Evolutionary conservation across 92 coral and sea anemone genomes (phyloP), one percentile per base, ranked within the genome.

Genomic region (Pocillopora meandrina): DNA sequence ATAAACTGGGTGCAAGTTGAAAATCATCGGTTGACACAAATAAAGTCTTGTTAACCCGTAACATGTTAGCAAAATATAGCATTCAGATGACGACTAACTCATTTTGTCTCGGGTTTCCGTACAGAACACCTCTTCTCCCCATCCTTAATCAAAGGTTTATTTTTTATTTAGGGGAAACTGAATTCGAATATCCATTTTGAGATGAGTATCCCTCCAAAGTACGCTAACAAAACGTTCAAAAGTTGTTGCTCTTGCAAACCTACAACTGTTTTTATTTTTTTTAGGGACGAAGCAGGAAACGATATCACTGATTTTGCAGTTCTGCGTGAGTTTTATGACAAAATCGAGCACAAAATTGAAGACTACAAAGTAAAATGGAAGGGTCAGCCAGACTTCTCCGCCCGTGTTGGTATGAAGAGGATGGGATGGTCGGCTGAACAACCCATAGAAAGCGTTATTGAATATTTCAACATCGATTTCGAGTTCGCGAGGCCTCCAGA

Each of bases 391-490:
- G 75, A 71, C 21, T 16, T 71, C 42, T 56, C 75, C 7, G 75
- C 75, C 1, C 55, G 75, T 0, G 75, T 71, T 35, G 75, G 75
- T 18, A 20, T 71, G 17, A 10, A 71, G 75, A 4, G 33, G 16
- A 71, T 71, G 75, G 75, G 75, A 31, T 72, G 76, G 76, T 34
- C 35, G 14, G 56, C 57, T n/a, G 19, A 17, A 31, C 76, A 16
- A 23, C 71, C 91, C 2, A 82, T 89, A 8, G 76, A 85, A 74
- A 77, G 74, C 19, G 91, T 84, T 0, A 76, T 92, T 18, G 93
- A 92, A 13, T 92, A 87, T 56, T 65, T 81, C 26, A 71, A 72
- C 56, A 56, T 89, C 19, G 90, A 94, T 72, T 94, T 90, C 61
- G 94, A 92, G 64, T 80, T 58, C 68, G 90, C 85, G 2, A 71